These are phyloP conservation scores for Phoxinus dragarum DNA, from an alignment of 2,797 vertebrate species.

Conservation along the genomic window DNA sequence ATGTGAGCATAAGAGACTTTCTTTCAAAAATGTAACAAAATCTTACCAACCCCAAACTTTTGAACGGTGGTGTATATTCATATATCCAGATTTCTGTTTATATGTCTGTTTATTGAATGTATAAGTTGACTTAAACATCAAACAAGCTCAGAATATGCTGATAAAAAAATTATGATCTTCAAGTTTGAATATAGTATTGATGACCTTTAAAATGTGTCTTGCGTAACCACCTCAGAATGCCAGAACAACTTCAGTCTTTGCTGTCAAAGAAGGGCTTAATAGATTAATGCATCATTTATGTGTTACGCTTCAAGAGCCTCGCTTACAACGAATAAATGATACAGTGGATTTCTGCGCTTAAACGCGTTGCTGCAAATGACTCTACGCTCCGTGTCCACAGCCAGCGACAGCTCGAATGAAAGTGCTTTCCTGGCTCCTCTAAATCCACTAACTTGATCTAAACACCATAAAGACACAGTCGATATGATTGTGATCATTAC, in stretches of 20 bases:
- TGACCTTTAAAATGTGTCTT: constrained; percentile 10
- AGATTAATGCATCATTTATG: constrained; percentile 27
- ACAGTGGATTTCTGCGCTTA: neutral
- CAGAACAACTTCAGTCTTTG: constrained; percentile 7
- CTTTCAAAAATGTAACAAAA: neutral
- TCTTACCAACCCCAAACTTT: neutral
- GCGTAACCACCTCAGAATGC: neutral
- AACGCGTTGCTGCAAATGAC: constrained; percentile 20
- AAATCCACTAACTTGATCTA: constrained; percentile 25
- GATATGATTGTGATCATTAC: constrained; percentile 38
- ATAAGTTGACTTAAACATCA: neutral
- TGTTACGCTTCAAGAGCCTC: neutral
- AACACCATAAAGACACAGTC: constrained; percentile 49
- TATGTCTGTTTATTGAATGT: neutral
- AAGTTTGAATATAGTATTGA: neutral
- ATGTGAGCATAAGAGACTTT: neutral
- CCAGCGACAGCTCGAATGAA: constrained; percentile 7
- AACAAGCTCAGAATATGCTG: neutral
- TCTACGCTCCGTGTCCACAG: neutral
- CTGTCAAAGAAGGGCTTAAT: constrained; percentile 23
- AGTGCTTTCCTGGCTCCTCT: neutral
- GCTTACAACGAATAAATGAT: neutral
- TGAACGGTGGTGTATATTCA: neutral
- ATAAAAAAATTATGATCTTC: neutral
- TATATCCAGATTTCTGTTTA: neutral